A percentile compares a stretch with the other conserved stretches of the same genome.
Conservation (phyloP, 1,140 invertebrate species). For the Musca domestica region DNA sequence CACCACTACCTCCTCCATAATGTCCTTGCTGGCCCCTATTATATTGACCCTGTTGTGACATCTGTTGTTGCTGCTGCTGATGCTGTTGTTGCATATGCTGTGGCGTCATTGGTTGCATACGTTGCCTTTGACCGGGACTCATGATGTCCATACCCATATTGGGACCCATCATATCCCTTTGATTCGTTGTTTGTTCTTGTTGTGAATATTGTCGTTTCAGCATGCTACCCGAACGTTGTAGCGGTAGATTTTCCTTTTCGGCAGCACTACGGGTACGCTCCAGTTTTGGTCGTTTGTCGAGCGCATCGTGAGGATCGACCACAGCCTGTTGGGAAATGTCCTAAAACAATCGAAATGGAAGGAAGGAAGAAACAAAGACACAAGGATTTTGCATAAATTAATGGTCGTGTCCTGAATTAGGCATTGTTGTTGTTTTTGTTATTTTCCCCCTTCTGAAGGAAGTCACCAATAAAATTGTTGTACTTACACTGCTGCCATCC, state of each 20-base stretch:
- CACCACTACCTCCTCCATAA: slow-evolving; percentile 26
- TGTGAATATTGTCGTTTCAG: slow-evolving; percentile 86
- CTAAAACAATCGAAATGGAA: slow-evolving; percentile 23
- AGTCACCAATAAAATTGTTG: not conserved
- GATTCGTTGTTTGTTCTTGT: slow-evolving; percentile 65
- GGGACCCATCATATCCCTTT: slow-evolving; percentile 54
- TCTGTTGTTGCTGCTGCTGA: slow-evolving; percentile 39
- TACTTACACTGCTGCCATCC: slow-evolving; percentile 62
- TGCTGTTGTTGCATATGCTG: slow-evolving; percentile 41
- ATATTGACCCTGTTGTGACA: slow-evolving; percentile 31
- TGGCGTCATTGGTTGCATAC: slow-evolving; percentile 39
- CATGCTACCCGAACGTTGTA: slow-evolving; percentile 72
- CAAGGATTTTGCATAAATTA: too few species aligned
- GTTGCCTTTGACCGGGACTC: slow-evolving; percentile 38
- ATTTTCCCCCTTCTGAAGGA: not conserved
- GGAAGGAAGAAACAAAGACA: not conserved
- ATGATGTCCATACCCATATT: slow-evolving; percentile 49
- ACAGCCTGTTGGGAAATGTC: slow-evolving; percentile 51
- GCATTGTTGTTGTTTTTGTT: not conserved
- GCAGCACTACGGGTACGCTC: slow-evolving; percentile 79
- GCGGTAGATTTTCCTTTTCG: slow-evolving; percentile 78
- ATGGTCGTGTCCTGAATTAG: too few species aligned
- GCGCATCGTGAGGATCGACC: slow-evolving; percentile 50
- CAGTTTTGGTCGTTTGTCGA: slow-evolving; percentile 79
- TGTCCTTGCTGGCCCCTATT: slow-evolving; percentile 23